These are phyloP conservation scores for Clarias batrachus DNA, from an alignment of 2,113 vertebrate species.

Conservation along the genomic window DNA sequence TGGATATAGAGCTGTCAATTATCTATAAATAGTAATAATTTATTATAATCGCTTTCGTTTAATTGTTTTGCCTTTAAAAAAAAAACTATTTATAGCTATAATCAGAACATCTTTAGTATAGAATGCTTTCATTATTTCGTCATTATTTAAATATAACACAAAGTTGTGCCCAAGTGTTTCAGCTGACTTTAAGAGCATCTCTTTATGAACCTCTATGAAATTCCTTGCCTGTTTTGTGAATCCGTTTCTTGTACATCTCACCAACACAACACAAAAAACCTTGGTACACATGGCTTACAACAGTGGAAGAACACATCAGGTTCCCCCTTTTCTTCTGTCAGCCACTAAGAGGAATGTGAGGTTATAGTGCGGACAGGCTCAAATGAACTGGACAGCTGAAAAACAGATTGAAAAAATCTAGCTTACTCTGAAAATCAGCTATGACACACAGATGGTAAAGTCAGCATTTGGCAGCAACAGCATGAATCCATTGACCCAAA, in stretches of 20 bases:
- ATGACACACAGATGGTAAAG: neutral
- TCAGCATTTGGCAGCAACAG: neutral
- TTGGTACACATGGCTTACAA: neutral
- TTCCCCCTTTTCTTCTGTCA: neutral
- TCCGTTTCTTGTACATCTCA: neutral
- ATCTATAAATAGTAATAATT: slow-evolving; percentile 7
- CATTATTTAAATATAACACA: neutral
- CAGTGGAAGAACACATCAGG: neutral
- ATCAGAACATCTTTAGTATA: neutral
- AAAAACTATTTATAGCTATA: neutral
- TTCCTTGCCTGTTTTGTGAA: neutral
- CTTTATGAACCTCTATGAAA: neutral
- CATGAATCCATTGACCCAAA: neutral
- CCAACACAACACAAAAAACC: neutral
- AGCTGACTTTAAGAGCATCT: neutral
- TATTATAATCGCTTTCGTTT: neutral
- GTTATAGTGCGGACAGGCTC: neutral
- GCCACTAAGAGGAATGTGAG: neutral
- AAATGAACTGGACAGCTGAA: neutral
- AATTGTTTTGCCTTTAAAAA: neutral
- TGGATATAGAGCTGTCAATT: neutral
- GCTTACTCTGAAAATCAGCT: neutral
- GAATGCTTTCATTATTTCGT: neutral
- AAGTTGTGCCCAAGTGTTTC: neutral
- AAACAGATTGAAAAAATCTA: neutral